These are phyloP conservation scores for Nematopogon swammerdamellus DNA, from an alignment of 2,888 invertebrate species.

Conservation along the genomic window DNA sequence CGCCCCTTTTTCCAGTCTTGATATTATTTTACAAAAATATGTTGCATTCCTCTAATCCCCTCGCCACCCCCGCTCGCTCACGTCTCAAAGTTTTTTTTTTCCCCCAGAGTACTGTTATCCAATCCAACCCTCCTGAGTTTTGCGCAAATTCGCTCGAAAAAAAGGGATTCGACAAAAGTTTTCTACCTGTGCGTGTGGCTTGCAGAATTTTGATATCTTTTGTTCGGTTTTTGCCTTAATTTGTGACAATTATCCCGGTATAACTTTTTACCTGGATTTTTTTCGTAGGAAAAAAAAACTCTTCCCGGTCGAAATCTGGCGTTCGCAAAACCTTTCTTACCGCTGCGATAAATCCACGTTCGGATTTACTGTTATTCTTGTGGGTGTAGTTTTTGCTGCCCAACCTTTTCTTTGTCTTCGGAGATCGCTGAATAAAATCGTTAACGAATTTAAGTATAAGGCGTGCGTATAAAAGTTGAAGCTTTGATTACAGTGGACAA, in stretches of 20 bases:
- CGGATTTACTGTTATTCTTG: not conserved
- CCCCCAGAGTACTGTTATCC: slow-evolving; percentile 41
- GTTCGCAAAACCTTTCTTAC: slow-evolving; percentile 45
- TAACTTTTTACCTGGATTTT: slow-evolving; percentile 53
- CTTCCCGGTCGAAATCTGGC: slow-evolving; percentile 30
- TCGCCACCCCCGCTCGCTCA: no score
- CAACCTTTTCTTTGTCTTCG: not conserved
- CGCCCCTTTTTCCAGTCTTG: no score
- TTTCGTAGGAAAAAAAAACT: slow-evolving; percentile 19
- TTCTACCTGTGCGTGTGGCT: slow-evolving; percentile 57
- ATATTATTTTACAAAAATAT: no score
- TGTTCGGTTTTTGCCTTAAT: slow-evolving; percentile 52
- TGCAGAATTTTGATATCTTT: slow-evolving; percentile 56
- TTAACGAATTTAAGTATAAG: not conserved
- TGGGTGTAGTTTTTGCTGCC: not conserved
- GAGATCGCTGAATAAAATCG: not conserved
- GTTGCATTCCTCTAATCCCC: no score
- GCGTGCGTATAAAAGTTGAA: no score
- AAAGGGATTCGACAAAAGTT: slow-evolving; percentile 31
- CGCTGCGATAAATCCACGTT: not conserved
- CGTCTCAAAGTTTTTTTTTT: slow-evolving; percentile 9
- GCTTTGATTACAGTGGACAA: no score
- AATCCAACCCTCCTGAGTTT: slow-evolving; percentile 47
- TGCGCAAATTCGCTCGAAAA: slow-evolving; percentile 41
- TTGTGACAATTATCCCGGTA: slow-evolving; percentile 58